Conservation (phyloP, 2,888 invertebrate species). For the Poecilus cupreus region DNA sequence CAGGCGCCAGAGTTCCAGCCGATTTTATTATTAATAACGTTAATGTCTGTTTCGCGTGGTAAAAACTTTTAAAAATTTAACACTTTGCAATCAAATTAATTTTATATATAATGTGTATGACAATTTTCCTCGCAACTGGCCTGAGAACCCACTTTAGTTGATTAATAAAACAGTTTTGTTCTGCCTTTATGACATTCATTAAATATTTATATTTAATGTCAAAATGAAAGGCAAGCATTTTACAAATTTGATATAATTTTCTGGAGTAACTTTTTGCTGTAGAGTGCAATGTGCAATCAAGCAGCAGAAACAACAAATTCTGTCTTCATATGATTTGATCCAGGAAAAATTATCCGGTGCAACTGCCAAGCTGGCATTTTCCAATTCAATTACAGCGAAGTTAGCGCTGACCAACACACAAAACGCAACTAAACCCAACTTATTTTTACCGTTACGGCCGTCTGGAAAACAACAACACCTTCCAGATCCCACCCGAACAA, state of each 20-base stretch:
- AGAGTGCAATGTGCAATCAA: constrained; percentile 7
- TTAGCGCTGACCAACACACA: constrained; percentile 34
- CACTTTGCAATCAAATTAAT: constrained; percentile 51
- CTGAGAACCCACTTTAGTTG: constrained; percentile 1
- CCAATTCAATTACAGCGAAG: constrained; percentile 28
- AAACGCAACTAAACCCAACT: constrained; percentile 37
- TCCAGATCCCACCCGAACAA: constrained; percentile 38
- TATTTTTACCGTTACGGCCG: constrained; percentile 39
- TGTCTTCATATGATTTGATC: neutral
- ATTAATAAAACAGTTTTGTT: constrained; percentile 9
- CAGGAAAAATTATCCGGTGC: neutral
- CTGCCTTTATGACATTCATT: constrained; percentile 6
- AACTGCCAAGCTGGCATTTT: neutral
- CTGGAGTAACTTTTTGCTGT: neutral
- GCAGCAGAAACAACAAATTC: constrained; percentile 9
- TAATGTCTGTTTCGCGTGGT: constrained; percentile 49
- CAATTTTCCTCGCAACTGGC: neutral
- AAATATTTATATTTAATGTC: neutral
- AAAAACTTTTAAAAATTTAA: constrained; percentile 49
- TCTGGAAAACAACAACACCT: constrained; percentile 39
- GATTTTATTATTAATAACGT: constrained; percentile 41
- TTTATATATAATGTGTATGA: constrained; percentile 42
- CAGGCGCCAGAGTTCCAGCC: constrained; percentile 40
- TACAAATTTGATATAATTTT: neutral
- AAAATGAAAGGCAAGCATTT: neutral